Evolutionary conservation across 2,113 vertebrate genomes (phyloP), one percentile per base, ranked within the genome.

Genomic region (Corvus cornix): DNA sequence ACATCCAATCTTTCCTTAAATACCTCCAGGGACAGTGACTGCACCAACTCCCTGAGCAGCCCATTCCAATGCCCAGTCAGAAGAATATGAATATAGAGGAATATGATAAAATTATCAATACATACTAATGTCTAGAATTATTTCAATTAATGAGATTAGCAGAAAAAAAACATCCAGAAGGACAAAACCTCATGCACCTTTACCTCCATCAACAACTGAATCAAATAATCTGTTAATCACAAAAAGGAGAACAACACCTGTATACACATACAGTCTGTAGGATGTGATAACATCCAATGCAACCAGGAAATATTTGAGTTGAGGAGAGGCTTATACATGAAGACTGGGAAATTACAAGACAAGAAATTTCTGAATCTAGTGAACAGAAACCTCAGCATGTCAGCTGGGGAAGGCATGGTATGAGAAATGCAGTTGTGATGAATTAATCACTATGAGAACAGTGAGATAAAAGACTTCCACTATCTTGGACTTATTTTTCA

Each of bases 191-290:
- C 75, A 95, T 20, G 52, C 30, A 93, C 53, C 63, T 77, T 97
- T 91, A 97, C 88, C 69, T 95, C 87, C 22, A 90, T 75, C 95
- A 93, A 85, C 59, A 72, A 81, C 73, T 91, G 93, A 96, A 96
- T 96, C 76, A 96, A 97, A 95, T 90, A 91, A 96, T 63, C 72
- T 96, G 86, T 93, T 97, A 97, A 98, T 97, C 97, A 95, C 92
- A 93, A 96, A 96, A 97, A 76, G 76, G 74, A 96, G 84, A 97
- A 89, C 86, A 96, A 89, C 86, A 96, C 44, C 64, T 84, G 80
- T 90, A 83, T 92, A 94, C 76, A 90, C 33, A 89, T 59, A 69
- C 49, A 26, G 85, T 96, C 83, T 95, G 93, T 93, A 96, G 73
- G 63, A 97, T 96, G 75, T 92, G 94, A 97, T 98, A 97, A 91